Base-by-base conservation (phyloP, 2,888 invertebrate species). In the Mesochorus sp. region DNA sequence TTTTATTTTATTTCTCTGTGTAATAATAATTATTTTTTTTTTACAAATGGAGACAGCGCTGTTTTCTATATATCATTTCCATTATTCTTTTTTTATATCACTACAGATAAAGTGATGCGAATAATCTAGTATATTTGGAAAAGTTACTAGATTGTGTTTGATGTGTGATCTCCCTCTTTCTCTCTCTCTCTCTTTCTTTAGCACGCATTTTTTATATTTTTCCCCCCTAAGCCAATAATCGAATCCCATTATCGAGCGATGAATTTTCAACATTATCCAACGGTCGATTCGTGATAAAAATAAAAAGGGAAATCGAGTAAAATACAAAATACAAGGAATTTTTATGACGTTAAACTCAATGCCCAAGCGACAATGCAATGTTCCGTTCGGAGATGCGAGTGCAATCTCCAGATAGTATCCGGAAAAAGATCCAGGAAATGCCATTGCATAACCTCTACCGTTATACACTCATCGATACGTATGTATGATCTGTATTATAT, bases 191-290 rank as follows among this genome's bases (percentile, higher is more conserved):
- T n/a, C n/a, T n/a, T n/a, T n/a, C n/a, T n/a, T n/a, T n/a, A n/a
- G n/a, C 59, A 8, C 31, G 5, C 10, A 31, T 57, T 57, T 6
- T 49, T 57, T 49, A 21, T 37, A 12, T 47, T 39, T 12, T 39
- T 28, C 12, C 26, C n/a, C n/a, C n/a, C n/a, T n/a, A 6, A 59
- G 3, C 1, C 37, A 57, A 57, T 44, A 55, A 64, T 53, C 31
- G 28, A 53, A 55, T 51, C 42, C 39, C 26, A 47, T 55, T 47
- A 26, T 47, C 14, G 5, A 8, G 8, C 61, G 24, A 14, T 64
- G 55, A 73, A 47, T 64, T 73, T 55, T 26, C 37, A 37, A 47
- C 44, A 55, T 64, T 47, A 21, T 34, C 19, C 47, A 26, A 44
- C 26, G 17, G 51, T 10, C 31, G n/a, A n/a, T 59, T 12, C 6